Evolutionary conservation across 2,888 invertebrate species (phyloP).

Genomic region (Pterostichus niger): DNA sequence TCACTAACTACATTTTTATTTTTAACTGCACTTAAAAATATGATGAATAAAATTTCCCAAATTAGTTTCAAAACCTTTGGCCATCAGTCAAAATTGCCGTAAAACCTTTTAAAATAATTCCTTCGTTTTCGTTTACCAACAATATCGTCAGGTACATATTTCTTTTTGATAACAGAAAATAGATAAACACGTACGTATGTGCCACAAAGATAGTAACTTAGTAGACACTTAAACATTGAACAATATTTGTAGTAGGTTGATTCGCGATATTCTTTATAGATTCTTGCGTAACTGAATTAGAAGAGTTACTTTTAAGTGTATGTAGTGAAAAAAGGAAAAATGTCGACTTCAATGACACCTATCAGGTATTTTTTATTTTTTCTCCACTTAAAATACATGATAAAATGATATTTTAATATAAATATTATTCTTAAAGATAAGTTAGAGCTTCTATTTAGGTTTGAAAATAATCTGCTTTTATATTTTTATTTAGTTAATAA

Average conservation of each 20-base stretch:
- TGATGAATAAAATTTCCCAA: neutral
- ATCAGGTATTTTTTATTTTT: no score
- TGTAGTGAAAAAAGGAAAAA: slow-evolving; percentile 14
- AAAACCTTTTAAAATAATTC: neutral
- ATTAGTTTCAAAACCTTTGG: neutral
- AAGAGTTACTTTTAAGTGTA: neutral
- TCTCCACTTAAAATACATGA: no score
- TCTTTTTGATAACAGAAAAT: slow-evolving; percentile 27
- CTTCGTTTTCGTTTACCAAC: neutral
- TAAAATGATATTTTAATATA: no score
- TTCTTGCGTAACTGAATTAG: slow-evolving; percentile 6
- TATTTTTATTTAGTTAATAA: no score
- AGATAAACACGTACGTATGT: slow-evolving; percentile 12
- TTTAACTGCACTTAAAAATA: no score
- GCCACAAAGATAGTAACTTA: slow-evolving; percentile 1
- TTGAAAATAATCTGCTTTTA: no score
- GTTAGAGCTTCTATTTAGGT: no score
- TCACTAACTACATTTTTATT: no score
- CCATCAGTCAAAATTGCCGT: neutral
- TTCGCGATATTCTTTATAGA: slow-evolving; percentile 3
- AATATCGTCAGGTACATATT: slow-evolving; percentile 23
- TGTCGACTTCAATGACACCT: neutral
- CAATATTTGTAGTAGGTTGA: neutral
- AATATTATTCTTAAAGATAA: no score
- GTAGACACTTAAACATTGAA: slow-evolving; percentile 32